Conservation (phyloP, 2,888 invertebrate genomes). For the Drosophila pseudotalamancana region DNA sequence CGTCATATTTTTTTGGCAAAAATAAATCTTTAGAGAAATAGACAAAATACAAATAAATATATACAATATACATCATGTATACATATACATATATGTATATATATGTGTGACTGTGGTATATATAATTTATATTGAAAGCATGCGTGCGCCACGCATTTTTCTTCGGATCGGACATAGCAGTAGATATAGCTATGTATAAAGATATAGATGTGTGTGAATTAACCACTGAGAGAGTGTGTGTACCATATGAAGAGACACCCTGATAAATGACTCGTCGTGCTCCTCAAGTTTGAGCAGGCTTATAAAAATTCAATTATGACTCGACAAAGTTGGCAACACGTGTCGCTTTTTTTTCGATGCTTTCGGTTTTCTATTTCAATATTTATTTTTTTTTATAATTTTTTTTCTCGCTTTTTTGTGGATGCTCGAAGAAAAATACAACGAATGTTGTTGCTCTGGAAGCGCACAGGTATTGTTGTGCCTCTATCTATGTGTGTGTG, state of each 20-base stretch:
- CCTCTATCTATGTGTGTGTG: background rate
- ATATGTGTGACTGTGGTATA: constrained; percentile 26
- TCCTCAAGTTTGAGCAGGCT: constrained; percentile 46
- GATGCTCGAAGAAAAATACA: constrained; percentile 15
- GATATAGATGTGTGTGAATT: constrained; percentile 11
- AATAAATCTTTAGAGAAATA: constrained; percentile 60
- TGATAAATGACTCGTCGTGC: background rate
- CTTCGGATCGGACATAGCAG: constrained; percentile 9
- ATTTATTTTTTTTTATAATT: constrained; percentile 3
- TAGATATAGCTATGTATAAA: background rate
- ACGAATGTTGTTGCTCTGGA: constrained; percentile 16
- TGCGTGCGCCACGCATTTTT: constrained; percentile 71
- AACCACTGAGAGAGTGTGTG: constrained; percentile 17
- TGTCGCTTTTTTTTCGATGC: constrained; percentile 51
- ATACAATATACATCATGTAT: too few species aligned
- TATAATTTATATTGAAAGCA: constrained; percentile 74
- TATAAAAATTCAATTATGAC: constrained; percentile 77
- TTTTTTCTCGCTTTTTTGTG: background rate
- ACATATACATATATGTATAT: constrained; percentile 12
- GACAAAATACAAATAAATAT: constrained; percentile 6
- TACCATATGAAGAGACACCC: constrained; percentile 12
- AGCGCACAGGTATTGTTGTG: constrained; percentile 20
- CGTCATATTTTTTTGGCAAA: constrained; percentile 60
- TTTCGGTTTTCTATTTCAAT: constrained; percentile 58
- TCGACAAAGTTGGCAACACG: constrained; percentile 71